Percentiles rank a stretch among this genome's conserved stretches.
phyloP scores from a whole-genome alignment of 2,797 vertebrate species.

The Eptatretus atami region DNA sequence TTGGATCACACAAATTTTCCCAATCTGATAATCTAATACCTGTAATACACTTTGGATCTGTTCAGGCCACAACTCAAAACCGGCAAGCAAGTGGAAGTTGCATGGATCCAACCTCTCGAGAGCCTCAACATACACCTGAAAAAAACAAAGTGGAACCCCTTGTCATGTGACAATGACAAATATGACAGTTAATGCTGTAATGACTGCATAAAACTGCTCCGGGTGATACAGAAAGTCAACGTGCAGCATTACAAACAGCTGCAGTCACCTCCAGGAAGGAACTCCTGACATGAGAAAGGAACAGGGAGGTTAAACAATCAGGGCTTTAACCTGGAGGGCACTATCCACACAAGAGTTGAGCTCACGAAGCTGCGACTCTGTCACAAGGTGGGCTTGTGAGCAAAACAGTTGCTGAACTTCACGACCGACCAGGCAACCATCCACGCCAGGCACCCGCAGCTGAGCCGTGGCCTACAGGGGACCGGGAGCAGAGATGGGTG shows the following conservation, averaged over 20 bases:
- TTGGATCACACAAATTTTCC: background rate
- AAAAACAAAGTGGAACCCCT: slow-evolving; percentile 9
- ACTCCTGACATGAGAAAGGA: too few species aligned
- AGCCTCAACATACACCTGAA: slow-evolving; percentile 62
- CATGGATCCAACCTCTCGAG: slow-evolving; percentile 80
- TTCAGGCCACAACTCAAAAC: slow-evolving; percentile 84
- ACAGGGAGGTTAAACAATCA: too few species aligned
- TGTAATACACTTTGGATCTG: slow-evolving; percentile 62
- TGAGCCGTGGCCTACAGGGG: slow-evolving; percentile 39
- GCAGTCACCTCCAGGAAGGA: too few species aligned
- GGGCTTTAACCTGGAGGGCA: slow-evolving; percentile 41
- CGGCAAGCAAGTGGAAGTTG: slow-evolving; percentile 84
- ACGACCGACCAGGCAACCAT: slow-evolving; percentile 62
- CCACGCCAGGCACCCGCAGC: slow-evolving; percentile 53
- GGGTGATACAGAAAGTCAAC: too few species aligned
- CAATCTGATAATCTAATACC: slow-evolving; percentile 18
- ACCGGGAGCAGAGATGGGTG: background rate
- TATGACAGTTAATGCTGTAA: too few species aligned
- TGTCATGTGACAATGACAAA: background rate
- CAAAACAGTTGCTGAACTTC: slow-evolving; percentile 97
- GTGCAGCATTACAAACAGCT: too few species aligned
- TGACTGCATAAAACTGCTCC: too few species aligned
- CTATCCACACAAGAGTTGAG: slow-evolving; percentile 74
- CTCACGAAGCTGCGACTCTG: slow-evolving; percentile 86
- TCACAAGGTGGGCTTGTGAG: slow-evolving; percentile 59